Evolutionary conservation across 2,888 invertebrate species (phyloP).

Genomic region (Diarsia rubi): DNA sequence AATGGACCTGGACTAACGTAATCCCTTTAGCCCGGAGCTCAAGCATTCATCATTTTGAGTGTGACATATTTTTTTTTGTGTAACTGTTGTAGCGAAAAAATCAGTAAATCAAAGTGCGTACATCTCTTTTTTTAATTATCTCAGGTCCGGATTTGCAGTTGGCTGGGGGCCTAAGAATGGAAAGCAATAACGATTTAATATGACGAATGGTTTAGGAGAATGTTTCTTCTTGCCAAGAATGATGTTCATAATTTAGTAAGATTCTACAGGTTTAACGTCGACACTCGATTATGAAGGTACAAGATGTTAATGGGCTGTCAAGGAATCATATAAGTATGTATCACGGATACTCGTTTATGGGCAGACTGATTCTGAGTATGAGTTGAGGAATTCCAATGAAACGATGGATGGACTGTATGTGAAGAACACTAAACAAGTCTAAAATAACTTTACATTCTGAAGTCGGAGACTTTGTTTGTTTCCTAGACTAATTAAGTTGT

Average conservation of each 20-base stretch:
- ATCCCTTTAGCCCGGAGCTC: slow-evolving; percentile 21
- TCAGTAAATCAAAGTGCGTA: slow-evolving; percentile 26
- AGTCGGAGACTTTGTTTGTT: too few relatives aligned
- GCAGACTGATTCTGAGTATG: too few relatives aligned
- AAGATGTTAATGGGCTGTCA: background rate
- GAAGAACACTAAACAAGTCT: background rate
- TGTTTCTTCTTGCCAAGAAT: slow-evolving; percentile 17
- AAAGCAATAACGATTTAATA: slow-evolving; percentile 38
- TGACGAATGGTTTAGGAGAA: slow-evolving; percentile 26
- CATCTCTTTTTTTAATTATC: slow-evolving; percentile 27
- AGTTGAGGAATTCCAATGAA: too few relatives aligned
- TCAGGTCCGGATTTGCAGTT: slow-evolving; percentile 22
- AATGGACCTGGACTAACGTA: slow-evolving; percentile 37
- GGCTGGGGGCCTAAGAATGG: slow-evolving; percentile 25
- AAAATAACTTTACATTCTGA: too few relatives aligned
- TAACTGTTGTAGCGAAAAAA: slow-evolving; percentile 15
- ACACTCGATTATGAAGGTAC: background rate
- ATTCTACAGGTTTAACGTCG: slow-evolving; percentile 27
- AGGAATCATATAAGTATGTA: background rate
- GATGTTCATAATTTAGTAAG: background rate
- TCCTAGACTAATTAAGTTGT: too few relatives aligned
- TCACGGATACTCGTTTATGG: background rate
- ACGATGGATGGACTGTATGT: background rate
- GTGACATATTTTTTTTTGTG: slow-evolving; percentile 33
- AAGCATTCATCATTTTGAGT: slow-evolving; percentile 56